Evolutionary conservation across 2,797 vertebrate species (phyloP).

Genomic region (Sebastes kiyomatsui): DNA sequence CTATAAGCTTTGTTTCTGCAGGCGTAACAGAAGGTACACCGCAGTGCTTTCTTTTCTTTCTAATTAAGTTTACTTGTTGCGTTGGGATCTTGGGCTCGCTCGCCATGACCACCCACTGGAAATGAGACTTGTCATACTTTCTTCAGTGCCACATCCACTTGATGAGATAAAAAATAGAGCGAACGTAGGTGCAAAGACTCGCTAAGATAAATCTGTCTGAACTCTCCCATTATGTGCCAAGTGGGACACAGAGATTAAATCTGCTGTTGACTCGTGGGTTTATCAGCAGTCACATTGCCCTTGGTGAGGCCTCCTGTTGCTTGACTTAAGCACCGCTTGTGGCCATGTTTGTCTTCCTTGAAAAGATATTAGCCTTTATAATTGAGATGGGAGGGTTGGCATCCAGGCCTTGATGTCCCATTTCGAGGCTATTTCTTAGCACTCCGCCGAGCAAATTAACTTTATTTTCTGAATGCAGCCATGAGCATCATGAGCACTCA

Average conservation of each 20-base stretch:
- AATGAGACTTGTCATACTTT: constrained; percentile 70
- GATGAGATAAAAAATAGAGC: constrained; percentile 49
- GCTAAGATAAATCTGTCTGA: constrained; percentile 68
- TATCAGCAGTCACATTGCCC: constrained; percentile 74
- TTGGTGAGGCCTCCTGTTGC: constrained; percentile 69
- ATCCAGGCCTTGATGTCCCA: constrained; percentile 47
- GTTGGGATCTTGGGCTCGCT: constrained; percentile 46
- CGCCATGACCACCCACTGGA: constrained; percentile 65
- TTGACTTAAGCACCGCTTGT: constrained; percentile 67
- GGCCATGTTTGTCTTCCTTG: constrained; percentile 69
- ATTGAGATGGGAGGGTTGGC: constrained; percentile 59
- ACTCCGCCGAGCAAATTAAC: constrained; percentile 39
- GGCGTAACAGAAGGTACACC: constrained; percentile 35
- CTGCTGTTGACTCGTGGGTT: constrained; percentile 71
- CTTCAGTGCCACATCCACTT: constrained; percentile 51
- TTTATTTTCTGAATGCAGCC: constrained; percentile 41
- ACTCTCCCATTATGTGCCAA: constrained; percentile 77
- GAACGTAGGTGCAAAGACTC: constrained; percentile 62
- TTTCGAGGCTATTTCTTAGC: constrained; percentile 51
- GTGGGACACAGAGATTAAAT: constrained; percentile 74
- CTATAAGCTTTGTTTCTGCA: constrained; percentile 36
- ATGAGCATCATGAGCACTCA: constrained; percentile 46
- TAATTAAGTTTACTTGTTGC: constrained; percentile 67
- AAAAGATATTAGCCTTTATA: constrained; percentile 69
- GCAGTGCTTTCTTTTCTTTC: constrained; percentile 42